These are phyloP conservation scores for Rhopalosiphum padi DNA, from an alignment of 1,140 invertebrate species.

Conservation along the genomic window DNA sequence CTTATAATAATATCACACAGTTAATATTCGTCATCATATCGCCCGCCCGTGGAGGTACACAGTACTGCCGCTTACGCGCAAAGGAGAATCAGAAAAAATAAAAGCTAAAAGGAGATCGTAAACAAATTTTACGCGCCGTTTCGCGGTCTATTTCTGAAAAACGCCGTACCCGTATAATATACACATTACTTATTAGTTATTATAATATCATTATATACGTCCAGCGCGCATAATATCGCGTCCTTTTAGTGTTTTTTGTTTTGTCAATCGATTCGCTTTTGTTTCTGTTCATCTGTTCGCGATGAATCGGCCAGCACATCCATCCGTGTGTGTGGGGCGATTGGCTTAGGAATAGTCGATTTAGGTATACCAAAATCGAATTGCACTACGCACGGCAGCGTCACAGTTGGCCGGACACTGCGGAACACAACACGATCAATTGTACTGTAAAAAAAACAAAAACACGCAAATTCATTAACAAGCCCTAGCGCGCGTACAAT, in stretches of 20 bases:
- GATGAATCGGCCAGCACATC: background rate
- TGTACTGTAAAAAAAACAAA: background rate
- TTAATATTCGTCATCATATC: background rate
- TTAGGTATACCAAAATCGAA: background rate
- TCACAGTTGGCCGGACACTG: background rate
- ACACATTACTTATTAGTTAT: no score
- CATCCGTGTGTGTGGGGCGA: background rate
- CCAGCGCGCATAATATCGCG: background rate
- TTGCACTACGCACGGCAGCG: background rate
- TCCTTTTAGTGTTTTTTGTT: background rate
- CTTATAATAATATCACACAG: background rate
- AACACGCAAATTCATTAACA: background rate
- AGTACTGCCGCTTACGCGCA: background rate
- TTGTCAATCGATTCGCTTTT: background rate
- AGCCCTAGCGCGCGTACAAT: background rate
- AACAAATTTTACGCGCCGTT: background rate
- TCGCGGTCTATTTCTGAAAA: background rate
- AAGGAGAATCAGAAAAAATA: background rate
- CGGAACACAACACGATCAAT: background rate
- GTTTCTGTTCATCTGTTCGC: background rate
- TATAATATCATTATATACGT: no score
- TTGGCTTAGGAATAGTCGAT: background rate
- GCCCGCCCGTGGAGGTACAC: background rate
- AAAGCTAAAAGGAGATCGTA: background rate
- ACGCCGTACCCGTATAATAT: background rate